Percentiles rank a stretch among this genome's conserved stretches.
These are phyloP conservation scores for Corythaixoides concolor DNA, from an alignment of 2,113 vertebrate species.

Conservation along the genomic window DNA sequence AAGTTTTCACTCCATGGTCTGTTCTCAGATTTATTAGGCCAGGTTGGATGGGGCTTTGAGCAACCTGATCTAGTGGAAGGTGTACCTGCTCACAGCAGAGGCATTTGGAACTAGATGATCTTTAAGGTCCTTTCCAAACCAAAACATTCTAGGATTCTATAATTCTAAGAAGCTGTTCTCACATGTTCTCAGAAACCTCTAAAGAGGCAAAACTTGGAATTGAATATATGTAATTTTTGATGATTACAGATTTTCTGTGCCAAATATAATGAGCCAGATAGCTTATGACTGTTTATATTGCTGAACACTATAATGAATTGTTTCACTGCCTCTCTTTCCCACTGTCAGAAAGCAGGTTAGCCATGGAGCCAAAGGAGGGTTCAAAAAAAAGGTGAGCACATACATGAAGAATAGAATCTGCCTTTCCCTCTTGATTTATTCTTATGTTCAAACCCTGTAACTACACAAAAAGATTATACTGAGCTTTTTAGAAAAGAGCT, in stretches of 20 bases:
- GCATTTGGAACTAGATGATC: no score
- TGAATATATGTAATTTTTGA: not conserved
- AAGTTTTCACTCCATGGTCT: not conserved
- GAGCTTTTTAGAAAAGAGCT: not conserved
- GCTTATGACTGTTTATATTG: not conserved
- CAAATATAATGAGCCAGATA: not conserved
- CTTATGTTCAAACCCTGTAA: not conserved
- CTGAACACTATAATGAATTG: not conserved
- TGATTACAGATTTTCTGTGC: not conserved
- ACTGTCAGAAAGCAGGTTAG: not conserved
- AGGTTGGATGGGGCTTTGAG: no score
- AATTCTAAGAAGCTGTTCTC: not conserved
- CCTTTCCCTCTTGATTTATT: not conserved
- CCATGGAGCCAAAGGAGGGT: not conserved
- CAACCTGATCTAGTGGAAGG: no score
- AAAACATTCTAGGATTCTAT: no score
- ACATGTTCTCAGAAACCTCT: not conserved
- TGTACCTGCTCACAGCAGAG: no score
- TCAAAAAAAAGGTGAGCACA: not conserved
- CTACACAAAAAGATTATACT: not conserved
- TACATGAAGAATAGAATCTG: not conserved
- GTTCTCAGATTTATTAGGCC: not conserved
- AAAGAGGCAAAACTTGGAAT: not conserved
- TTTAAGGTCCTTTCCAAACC: no score
- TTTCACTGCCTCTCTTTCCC: not conserved